Conservation (phyloP, 1,140 invertebrate genomes). For the Eueides isabella region DNA sequence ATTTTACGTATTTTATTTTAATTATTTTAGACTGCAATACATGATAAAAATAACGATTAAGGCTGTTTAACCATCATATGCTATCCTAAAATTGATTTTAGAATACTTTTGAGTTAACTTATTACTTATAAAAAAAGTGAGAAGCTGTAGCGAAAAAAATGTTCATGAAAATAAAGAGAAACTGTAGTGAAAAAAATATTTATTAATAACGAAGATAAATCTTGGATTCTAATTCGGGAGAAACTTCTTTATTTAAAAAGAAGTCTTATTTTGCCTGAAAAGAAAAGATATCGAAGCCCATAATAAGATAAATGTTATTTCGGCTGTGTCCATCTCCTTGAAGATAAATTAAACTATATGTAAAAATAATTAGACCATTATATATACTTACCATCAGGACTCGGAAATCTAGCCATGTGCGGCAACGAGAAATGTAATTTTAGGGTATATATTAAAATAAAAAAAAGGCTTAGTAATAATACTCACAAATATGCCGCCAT, state of each 20-base stretch:
- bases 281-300: background rate
- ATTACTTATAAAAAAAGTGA: too few species aligned
- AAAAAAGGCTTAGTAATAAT: background rate
- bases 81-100: too few species aligned
- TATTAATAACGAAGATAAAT: constrained; percentile 18
- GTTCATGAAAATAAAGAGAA: constrained; percentile 11
- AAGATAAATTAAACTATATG: background rate
- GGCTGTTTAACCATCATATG: too few species aligned
- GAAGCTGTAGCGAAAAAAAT: background rate
- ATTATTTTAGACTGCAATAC: too few species aligned
- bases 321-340: constrained; percentile 18
- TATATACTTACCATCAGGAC: constrained; percentile 9
- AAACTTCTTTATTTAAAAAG: constrained; percentile 25
- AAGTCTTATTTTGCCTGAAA: background rate
- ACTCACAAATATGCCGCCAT: background rate
- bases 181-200: constrained; percentile 5
- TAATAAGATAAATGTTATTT: background rate
- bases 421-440: background rate
- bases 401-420: background rate
- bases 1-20: too few species aligned
- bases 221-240: constrained; percentile 6
- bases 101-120: too few species aligned
- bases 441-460: background rate
- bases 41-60: too few species aligned
- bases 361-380: background rate